Percentiles rank a stretch among this genome's conserved stretches.
Evolutionary conservation across 1,140 invertebrate species (phyloP).

Genomic region (Nasonia giraulti): DNA sequence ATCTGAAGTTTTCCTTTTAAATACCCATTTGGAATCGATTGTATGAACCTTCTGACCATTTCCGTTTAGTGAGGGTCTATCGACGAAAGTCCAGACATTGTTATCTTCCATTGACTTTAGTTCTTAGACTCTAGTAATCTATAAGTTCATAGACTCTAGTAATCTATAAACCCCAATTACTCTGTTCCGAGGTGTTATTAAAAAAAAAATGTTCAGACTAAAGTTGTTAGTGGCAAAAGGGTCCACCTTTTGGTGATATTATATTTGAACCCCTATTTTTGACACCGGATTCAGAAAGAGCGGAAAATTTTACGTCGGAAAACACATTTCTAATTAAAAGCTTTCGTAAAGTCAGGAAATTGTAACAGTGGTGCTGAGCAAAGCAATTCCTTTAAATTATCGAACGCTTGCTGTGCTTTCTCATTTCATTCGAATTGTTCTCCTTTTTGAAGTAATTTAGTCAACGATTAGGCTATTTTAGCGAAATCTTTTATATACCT

Average conservation of each 20-base stretch:
- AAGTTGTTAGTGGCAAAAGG: too few species aligned
- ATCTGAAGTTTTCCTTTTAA: background rate
- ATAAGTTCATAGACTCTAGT: too few species aligned
- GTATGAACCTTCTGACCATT: background rate
- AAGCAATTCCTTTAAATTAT: background rate
- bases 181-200: too few species aligned
- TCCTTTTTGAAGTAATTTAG: background rate
- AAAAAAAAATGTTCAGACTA: too few species aligned
- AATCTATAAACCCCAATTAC: too few species aligned
- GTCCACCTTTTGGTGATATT: too few species aligned
- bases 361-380: slow-evolving; percentile 56
- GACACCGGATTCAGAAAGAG: too few species aligned
- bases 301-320: too few species aligned
- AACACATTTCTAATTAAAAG: too few species aligned
- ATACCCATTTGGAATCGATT: slow-evolving; percentile 7
- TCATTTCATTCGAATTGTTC: too few species aligned
- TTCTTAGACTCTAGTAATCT: too few species aligned
- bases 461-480: slow-evolving; percentile 6
- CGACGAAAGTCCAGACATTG: background rate
- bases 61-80: background rate
- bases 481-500: slow-evolving; percentile 16
- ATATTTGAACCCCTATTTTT: too few species aligned
- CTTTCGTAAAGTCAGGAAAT: slow-evolving; percentile 64
- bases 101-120: slow-evolving; percentile 8
- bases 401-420: background rate